A percentile compares a stretch with the other conserved stretches of the same genome.
These are phyloP conservation scores for Myopa tessellatipennis DNA, from an alignment of 2,888 invertebrate genomes.

Conservation along the genomic window DNA sequence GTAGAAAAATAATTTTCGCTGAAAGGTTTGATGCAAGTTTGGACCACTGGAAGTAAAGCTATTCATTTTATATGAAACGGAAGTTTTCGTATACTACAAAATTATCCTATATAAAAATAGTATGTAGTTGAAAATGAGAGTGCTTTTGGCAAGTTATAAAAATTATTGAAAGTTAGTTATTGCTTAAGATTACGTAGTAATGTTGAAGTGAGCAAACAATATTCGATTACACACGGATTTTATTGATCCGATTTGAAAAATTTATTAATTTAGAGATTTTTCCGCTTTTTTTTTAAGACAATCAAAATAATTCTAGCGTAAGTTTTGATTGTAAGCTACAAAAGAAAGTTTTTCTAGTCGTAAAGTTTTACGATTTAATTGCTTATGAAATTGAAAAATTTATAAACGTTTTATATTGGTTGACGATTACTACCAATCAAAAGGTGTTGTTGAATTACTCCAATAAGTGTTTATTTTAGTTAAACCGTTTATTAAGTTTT, in stretches of 20 bases:
- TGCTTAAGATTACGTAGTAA: neutral
- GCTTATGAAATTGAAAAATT: no score
- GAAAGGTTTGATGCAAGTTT: neutral
- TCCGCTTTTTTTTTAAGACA: neutral
- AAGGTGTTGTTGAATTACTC: no score
- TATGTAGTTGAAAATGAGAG: neutral
- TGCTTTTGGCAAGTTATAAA: slow-evolving; percentile 13
- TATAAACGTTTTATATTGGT: no score
- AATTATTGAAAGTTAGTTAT: neutral
- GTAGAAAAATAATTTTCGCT: no score
- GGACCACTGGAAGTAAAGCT: slow-evolving; percentile 15
- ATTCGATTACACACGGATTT: neutral
- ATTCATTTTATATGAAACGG: neutral
- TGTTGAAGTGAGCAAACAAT: neutral
- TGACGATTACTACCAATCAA: no score
- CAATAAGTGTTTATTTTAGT: no score
- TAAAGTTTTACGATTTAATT: no score
- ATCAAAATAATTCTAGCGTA: neutral
- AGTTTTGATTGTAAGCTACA: neutral
- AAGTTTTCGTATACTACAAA: neutral
- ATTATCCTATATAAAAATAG: neutral
- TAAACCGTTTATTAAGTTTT: no score
- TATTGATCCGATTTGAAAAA: neutral
- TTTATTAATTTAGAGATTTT: no score
- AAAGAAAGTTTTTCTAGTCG: neutral